These are phyloP conservation scores for Onychomys arenicola DNA, from an alignment of 2,797 vertebrate species.

Conservation along the genomic window DNA sequence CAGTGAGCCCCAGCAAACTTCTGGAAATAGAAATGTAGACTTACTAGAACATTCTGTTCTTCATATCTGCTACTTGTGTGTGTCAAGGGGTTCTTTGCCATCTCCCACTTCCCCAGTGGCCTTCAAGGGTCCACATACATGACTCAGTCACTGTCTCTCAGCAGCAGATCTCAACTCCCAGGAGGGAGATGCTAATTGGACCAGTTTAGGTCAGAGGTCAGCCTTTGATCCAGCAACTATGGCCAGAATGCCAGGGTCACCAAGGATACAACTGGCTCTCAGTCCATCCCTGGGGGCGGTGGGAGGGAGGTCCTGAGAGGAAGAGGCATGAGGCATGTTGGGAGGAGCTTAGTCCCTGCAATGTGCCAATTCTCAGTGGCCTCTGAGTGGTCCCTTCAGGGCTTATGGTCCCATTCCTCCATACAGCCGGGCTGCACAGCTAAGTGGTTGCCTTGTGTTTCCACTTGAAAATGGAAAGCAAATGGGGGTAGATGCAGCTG, in stretches of 20 bases:
- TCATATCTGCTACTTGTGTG: background rate
- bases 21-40: background rate
- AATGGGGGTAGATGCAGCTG: background rate
- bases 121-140: background rate
- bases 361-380: background rate
- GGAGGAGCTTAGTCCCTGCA: background rate
- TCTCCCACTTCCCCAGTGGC: background rate
- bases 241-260: slow-evolving; percentile 26
- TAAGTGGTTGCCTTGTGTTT: background rate
- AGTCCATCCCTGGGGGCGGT: background rate
- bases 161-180: background rate
- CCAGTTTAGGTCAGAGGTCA: slow-evolving; percentile 45
- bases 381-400: background rate
- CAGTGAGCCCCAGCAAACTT: background rate
- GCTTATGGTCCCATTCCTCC: background rate
- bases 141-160: background rate
- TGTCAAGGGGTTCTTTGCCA: too few relatives aligned
- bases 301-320: background rate
- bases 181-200: slow-evolving; percentile 51
- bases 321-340: accelerated
- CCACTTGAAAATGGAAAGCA: background rate
- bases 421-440: background rate
- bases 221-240: slow-evolving; percentile 23
- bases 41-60: too few relatives aligned
- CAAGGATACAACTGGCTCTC: background rate